Evolutionary conservation across 2,113 vertebrate genomes (phyloP).

Genomic region (Picathartes gymnocephalus): DNA sequence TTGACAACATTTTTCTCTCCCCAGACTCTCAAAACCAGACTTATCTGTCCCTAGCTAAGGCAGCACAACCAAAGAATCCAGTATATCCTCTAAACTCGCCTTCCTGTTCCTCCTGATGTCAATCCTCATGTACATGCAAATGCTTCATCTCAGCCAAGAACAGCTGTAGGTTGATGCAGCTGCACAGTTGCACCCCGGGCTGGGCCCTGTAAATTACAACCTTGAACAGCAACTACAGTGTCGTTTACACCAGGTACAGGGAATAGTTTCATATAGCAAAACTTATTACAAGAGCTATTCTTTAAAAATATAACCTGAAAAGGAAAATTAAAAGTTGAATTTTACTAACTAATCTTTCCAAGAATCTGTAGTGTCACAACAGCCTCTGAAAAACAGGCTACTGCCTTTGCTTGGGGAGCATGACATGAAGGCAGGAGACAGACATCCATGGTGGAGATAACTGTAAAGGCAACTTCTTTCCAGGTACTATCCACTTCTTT

Average conservation of each 20-base stretch:
- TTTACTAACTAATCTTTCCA: not conserved
- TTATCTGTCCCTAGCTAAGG: not conserved
- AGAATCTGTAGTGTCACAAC: not conserved
- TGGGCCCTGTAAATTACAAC: not conserved
- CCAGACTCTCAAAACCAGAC: not conserved
- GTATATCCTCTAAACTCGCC: not conserved
- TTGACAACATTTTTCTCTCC: not conserved
- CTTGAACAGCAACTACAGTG: not conserved
- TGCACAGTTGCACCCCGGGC: not conserved
- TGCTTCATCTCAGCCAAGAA: not conserved
- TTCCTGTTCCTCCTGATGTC: not conserved
- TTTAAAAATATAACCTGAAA: not conserved
- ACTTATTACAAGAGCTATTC: not conserved
- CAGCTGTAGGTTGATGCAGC: not conserved
- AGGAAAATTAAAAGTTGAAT: not conserved
- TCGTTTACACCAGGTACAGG: not conserved
- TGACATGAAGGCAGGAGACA: not conserved
- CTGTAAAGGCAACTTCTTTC: not conserved
- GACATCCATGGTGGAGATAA: fast-evolving
- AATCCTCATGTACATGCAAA: not conserved
- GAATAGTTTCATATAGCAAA: not conserved
- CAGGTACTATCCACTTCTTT: not conserved
- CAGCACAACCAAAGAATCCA: not conserved
- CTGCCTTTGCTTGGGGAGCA: not conserved
- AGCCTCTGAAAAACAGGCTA: not conserved